These are phyloP conservation scores for Charaxes varanes DNA, from an alignment of 1,140 invertebrate species.

Conservation along the genomic window DNA sequence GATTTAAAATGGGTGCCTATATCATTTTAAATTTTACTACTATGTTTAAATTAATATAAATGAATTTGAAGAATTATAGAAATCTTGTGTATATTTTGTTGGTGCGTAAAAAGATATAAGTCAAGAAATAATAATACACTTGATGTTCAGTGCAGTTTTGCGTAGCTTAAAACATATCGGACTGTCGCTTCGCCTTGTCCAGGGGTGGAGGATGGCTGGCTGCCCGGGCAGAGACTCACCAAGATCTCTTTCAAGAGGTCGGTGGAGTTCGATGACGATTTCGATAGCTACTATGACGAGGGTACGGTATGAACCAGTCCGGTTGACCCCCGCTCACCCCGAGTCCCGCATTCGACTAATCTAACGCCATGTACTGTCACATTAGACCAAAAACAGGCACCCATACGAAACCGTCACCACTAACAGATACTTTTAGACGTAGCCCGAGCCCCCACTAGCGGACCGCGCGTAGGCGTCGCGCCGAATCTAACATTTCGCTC, in stretches of 20 bases:
- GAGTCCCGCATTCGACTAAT: slow-evolving; percentile 32
- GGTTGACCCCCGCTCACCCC: slow-evolving; percentile 42
- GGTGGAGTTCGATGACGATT: slow-evolving; percentile 71
- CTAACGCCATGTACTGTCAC: slow-evolving; percentile 13
- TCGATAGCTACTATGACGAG: slow-evolving; percentile 65
- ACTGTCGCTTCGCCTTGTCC: slow-evolving; percentile 56
- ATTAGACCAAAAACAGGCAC: slow-evolving; percentile 18
- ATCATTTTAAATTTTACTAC: too few species aligned
- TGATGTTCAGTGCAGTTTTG: slow-evolving; percentile 14
- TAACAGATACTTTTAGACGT: slow-evolving; percentile 28
- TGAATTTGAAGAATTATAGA: too few species aligned
- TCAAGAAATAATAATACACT: too few species aligned
- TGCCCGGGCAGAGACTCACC: slow-evolving; percentile 70
- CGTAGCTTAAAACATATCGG: slow-evolving; percentile 17
- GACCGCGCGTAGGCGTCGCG: too few species aligned
- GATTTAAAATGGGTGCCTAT: too few species aligned
- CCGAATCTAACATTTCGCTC: slow-evolving; percentile 50
- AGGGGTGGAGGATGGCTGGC: slow-evolving; percentile 66
- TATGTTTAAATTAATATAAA: too few species aligned
- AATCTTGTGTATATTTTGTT: too few species aligned
- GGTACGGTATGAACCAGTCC: slow-evolving; percentile 55
- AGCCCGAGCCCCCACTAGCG: too few species aligned
- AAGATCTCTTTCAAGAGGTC: slow-evolving; percentile 70
- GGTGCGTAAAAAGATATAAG: too few species aligned
- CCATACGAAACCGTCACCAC: slow-evolving; percentile 20